phyloP scores from a whole-genome alignment of 2,797 vertebrate genomes.

The Schizothorax lantsangensis region DNA sequence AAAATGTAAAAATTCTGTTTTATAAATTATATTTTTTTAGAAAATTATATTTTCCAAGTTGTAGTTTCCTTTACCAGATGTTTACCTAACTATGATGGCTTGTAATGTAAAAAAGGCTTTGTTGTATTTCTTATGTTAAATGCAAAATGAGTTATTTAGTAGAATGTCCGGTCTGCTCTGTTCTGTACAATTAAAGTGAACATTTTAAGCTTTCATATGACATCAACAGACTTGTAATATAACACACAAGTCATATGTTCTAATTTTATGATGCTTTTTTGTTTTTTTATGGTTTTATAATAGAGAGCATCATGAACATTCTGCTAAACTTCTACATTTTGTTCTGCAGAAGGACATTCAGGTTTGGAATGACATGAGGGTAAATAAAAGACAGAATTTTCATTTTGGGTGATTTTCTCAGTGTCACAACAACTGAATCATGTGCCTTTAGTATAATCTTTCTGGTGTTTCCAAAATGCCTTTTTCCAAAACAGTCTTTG shows the following conservation, averaged over 20 bases:
- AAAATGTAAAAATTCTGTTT: too few species aligned
- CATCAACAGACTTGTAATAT: not conserved
- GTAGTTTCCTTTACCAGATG: not conserved
- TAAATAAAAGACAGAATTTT: not conserved
- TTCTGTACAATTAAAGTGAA: not conserved
- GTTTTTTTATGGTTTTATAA: not conserved
- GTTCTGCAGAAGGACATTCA: not conserved
- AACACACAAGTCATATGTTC: not conserved
- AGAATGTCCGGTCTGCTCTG: not conserved
- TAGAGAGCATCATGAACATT: not conserved
- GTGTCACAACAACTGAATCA: constrained; percentile 4
- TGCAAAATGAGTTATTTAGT: not conserved
- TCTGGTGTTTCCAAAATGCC: not conserved
- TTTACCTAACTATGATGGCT: not conserved
- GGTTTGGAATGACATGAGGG: not conserved
- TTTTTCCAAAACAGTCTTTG: constrained; percentile 61
- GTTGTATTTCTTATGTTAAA: not conserved
- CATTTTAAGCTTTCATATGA: not conserved
- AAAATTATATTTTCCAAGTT: not conserved
- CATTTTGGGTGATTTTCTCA: not conserved
- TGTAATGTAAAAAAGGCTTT: not conserved
- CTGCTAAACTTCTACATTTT: not conserved
- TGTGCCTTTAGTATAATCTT: not conserved
- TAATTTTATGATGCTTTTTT: not conserved
- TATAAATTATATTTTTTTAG: not conserved